These are phyloP conservation scores for Blennius ocellaris DNA, from an alignment of 2,113 vertebrate genomes.

Conservation along the genomic window DNA sequence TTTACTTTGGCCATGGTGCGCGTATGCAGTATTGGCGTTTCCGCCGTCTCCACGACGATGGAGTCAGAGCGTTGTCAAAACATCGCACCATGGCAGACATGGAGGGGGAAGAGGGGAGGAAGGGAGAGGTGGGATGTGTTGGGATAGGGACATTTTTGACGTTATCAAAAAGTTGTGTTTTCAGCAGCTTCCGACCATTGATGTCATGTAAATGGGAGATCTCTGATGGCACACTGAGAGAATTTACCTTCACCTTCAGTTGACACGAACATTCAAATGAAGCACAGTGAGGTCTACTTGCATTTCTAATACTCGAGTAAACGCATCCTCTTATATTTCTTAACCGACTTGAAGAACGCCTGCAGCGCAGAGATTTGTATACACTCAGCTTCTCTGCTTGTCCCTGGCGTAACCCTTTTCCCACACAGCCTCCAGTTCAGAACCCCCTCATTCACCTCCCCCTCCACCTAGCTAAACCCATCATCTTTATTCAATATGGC, in stretches of 20 bases:
- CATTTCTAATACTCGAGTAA: constrained; percentile 40
- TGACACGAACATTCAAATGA: constrained; percentile 30
- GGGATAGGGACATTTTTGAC: no score
- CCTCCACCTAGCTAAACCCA: constrained; percentile 68
- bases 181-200: no score
- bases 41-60: no score
- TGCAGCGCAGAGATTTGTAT: constrained; percentile 51
- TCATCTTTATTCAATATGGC: constrained; percentile 81
- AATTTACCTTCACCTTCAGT: neutral
- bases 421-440: constrained; percentile 63
- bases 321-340: constrained; percentile 44
- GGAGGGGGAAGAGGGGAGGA: no score
- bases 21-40: no score
- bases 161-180: no score
- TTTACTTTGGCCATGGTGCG: no score
- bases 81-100: no score
- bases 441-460: neutral
- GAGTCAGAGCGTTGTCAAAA: no score
- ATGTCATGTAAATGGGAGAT: neutral
- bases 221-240: constrained; percentile 20
- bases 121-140: no score
- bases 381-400: constrained; percentile 51
- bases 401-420: constrained; percentile 63
- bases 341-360: constrained; percentile 45
- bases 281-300: constrained; percentile 24